A percentile compares a stretch with the other conserved stretches of the same genome.
Conservation (phyloP, 2,113 vertebrate genomes). For the Etheostoma spectabile region DNA sequence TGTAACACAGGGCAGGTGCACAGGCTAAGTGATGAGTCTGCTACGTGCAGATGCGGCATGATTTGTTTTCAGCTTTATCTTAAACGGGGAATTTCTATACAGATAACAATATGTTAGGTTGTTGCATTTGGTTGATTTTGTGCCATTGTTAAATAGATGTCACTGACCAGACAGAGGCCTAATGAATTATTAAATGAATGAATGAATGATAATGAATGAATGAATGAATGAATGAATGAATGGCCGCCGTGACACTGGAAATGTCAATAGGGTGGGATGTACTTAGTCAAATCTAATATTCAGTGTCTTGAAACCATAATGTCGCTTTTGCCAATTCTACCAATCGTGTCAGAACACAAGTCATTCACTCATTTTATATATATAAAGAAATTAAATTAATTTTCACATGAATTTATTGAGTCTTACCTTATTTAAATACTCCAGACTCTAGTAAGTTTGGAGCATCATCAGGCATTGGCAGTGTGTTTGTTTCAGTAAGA, state of each 20-base stretch:
- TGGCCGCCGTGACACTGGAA: background rate
- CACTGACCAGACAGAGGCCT: background rate
- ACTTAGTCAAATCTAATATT: constrained; percentile 12
- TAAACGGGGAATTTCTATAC: constrained; percentile 54
- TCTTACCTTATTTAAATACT: background rate
- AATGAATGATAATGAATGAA: background rate
- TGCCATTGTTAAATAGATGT: constrained; percentile 8
- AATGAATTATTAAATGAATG: background rate
- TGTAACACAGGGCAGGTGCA: constrained; percentile 75
- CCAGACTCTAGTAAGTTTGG: constrained; percentile 1
- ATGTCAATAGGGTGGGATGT: constrained; percentile 7
- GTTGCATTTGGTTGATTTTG: constrained; percentile 17
- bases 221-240: background rate
- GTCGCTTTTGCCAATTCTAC: background rate
- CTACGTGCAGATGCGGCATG: constrained; percentile 70
- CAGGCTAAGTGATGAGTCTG: constrained; percentile 59
- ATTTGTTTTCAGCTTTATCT: constrained; percentile 40
- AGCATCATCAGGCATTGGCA: constrained; percentile 1
- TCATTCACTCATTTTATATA: background rate
- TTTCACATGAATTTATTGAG: background rate
- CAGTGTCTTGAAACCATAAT: background rate
- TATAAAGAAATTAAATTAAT: background rate
- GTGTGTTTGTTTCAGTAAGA: constrained; percentile 18
- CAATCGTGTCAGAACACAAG: background rate
- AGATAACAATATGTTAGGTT: constrained; percentile 33